Conservation (phyloP, 2,797 vertebrate species). For the Liasis olivaceus region DNA sequence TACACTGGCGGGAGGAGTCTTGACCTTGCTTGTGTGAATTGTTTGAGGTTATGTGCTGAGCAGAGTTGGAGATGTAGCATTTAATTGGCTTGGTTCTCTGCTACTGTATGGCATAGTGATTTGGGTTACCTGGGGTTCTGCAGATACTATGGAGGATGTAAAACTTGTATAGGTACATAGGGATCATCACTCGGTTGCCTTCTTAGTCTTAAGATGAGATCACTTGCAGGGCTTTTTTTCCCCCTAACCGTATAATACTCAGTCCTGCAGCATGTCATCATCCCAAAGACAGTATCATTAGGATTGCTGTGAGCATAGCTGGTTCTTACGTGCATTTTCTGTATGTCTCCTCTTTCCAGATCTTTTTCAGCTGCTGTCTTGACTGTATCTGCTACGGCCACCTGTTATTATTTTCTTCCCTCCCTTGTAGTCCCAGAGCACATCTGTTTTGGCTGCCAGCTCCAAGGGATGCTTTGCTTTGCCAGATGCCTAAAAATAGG, state of each 20-base stretch:
- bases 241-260: not conserved
- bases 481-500: conserved; percentile 7
- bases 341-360: not conserved
- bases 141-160: not conserved
- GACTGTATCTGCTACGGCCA: not conserved
- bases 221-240: not conserved
- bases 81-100: not conserved
- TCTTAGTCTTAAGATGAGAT: not conserved
- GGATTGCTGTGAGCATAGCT: not conserved
- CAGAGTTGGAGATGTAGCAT: not conserved
- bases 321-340: not conserved
- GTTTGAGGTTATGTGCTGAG: not conserved
- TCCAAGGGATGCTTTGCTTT: not conserved
- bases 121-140: not conserved
- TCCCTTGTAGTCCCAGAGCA: not conserved
- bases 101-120: not conserved
- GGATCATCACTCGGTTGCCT: not conserved
- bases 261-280: not conserved
- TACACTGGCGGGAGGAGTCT: not conserved
- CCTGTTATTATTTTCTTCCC: not conserved
- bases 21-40: not conserved
- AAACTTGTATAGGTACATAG: not conserved
- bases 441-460: not conserved
- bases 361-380: not conserved
- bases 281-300: not conserved